Evolutionary conservation across 1,140 invertebrate species (phyloP), one percentile per base, ranked within the genome.

Genomic region (Matsumurasca onukii): DNA sequence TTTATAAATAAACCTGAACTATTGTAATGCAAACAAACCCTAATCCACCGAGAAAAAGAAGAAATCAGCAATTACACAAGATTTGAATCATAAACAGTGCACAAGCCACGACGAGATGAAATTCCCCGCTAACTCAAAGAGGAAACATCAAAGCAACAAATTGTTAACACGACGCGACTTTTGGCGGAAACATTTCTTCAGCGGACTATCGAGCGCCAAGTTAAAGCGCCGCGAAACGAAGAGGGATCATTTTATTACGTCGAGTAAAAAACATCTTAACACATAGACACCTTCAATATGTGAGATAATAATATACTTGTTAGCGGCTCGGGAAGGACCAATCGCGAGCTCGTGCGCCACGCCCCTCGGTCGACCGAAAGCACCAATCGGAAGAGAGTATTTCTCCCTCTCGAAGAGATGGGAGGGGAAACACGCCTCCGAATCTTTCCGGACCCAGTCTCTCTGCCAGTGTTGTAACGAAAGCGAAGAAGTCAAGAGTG

Each of bases 251-350:
- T 59, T 59, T 59, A 59, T 59, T 59, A 59, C 5, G n/a, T 27
- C 30, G 24, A 3, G 55, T 29, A 59, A 59, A 63, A 63, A 63
- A 63, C 57, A 27, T 63, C 61, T 63, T 63, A 63, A 63, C 61
- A 63, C 61, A 31, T 59, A 63, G 61, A 63, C 61, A 63, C 61
- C 61, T 63, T 45, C 61, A 63, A 63, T 63, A 63, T 63, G 61
- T 63, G 34, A 45, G 61, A 63, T 63, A 63, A 63, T 63, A 63
- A 63, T 63, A 63, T 63, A 63, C 61, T 63, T 63, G 61, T 63
- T 63, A 63, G 39, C 24, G 39, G 61, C 12, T 20, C 34, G 20
- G 27, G 34, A 34, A n/a, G 30, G 34, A 45, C 61, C 61, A 63
- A 63, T 63, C 2, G 61, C 13, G 27, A 17, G 17, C 34, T 13